Evolutionary conservation across 2,888 invertebrate species (phyloP), one percentile per base, ranked within the genome.

Genomic region (Mesorhabditis belari): DNA sequence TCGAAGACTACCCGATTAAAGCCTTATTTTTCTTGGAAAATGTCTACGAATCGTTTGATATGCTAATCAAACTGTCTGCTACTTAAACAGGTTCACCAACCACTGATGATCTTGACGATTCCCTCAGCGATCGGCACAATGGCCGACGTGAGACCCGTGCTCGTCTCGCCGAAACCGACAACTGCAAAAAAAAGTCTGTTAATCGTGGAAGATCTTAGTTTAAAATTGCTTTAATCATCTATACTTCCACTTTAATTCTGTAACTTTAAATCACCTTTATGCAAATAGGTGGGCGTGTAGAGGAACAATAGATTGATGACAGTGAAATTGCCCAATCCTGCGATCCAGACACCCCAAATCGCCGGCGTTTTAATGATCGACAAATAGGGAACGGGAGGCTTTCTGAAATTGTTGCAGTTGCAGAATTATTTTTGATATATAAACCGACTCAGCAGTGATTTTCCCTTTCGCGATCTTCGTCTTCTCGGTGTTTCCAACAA

Each of bases 311-410:
- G 61, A 56, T 75, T 75, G 61, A 72, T 65, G 52, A 63, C 57
- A 17, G 58, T 62, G 59, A 74, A 74, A 52, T 74, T 74, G 12
- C 76, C 74, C 25, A 74, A 61, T 6, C 73, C 62, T 2, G 70
- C 73, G 19, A 68, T 63, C 74, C 74, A 74, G 17, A 74, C 64
- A 24, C 75, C 74, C 71, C 76, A 74, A 3, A 74, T 75, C 9
- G 75, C 61, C 2, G 71, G 71, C 12, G 6, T 9, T 44, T 62
- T 70, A 3, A 67, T 49, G 60, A 73, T 73, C 0, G 63, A 56
- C 6, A 54, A 44, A 28, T 71, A 73, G 27, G 74, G 74, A 49
- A 71, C 69, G 21, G 57, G 49, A 24, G 57, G 53, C 5, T 62
- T 60, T 19, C 61, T 58, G 53, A 61, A 59, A 57, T 74, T 76